Conservation (phyloP, 2,113 vertebrate species). For the Gymnogyps californianus region DNA sequence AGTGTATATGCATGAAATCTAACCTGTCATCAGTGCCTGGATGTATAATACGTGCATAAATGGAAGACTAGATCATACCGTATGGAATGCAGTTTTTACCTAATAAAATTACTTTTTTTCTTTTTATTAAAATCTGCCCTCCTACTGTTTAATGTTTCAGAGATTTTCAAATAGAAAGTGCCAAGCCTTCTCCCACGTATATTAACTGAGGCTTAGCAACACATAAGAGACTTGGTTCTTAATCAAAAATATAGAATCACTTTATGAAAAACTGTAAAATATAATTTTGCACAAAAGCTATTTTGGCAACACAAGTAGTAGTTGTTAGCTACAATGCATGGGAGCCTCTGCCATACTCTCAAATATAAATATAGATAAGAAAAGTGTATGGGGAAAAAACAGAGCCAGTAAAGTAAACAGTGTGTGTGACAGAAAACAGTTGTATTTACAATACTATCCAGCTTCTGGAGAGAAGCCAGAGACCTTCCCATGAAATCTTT, state of each 20-base stretch:
- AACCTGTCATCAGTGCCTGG: neutral
- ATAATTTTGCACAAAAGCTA: conserved; percentile 63
- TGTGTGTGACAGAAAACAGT: conserved; percentile 14
- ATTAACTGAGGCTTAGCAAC: conserved; percentile 20
- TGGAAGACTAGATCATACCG: neutral
- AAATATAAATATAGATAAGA: neutral
- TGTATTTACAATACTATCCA: neutral
- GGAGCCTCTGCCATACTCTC: neutral
- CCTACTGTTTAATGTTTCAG: neutral
- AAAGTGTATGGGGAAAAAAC: neutral
- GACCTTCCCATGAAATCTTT: neutral
- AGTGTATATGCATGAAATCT: neutral
- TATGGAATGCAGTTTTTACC: neutral
- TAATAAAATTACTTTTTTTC: neutral
- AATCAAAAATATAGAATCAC: conserved; percentile 43
- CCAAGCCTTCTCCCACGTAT: neutral
- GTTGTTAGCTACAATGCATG: neutral
- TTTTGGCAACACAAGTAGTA: conserved; percentile 57
- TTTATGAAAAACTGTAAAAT: conserved; percentile 52
- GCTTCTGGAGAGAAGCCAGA: neutral
- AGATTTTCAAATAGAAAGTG: conserved; percentile 31
- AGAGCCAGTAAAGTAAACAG: neutral
- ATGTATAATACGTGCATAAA: neutral
- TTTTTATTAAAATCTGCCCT: conserved; percentile 1
- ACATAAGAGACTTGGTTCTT: neutral